Evolutionary conservation across 2,888 invertebrate species (phyloP).

Genomic region (Philonicus albiceps): DNA sequence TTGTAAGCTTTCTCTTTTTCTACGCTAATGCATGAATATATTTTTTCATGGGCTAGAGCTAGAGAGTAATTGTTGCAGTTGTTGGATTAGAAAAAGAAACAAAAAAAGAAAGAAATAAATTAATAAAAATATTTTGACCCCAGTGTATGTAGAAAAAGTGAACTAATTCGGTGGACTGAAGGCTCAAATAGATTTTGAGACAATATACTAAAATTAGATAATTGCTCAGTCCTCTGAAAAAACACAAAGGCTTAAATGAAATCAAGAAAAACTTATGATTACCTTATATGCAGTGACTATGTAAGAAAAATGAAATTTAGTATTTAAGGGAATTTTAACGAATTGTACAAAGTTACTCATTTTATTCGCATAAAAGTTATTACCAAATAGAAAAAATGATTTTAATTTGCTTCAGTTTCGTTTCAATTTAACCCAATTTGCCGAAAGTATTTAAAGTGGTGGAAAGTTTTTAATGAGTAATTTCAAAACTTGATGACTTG

Average conservation of each 20-base stretch:
- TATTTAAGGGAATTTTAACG: constrained; percentile 26
- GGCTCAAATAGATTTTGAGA: not conserved
- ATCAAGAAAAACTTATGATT: not conserved
- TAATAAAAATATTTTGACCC: not conserved
- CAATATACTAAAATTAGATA: not conserved
- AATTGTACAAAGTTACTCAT: constrained; percentile 29
- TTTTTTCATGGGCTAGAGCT: not conserved
- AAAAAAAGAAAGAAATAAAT: not conserved
- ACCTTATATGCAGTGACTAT: not conserved
- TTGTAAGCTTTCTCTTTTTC: not conserved
- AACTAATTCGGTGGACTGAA: not conserved
- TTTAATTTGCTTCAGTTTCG: not conserved
- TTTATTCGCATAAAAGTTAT: constrained; percentile 36
- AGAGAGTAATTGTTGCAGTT: not conserved
- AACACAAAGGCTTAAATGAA: not conserved
- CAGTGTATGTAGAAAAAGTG: not conserved
- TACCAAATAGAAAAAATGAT: not conserved
- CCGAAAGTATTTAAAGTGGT: not conserved
- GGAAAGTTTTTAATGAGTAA: not conserved
- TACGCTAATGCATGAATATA: not conserved
- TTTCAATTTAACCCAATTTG: not conserved
- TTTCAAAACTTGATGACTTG: not conserved
- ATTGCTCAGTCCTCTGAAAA: not conserved
- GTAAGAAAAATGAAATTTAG: constrained; percentile 6
- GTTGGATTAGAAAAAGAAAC: not conserved